Evolutionary conservation across 2,888 invertebrate species (phyloP).

Genomic region (Poecilus cupreus): DNA sequence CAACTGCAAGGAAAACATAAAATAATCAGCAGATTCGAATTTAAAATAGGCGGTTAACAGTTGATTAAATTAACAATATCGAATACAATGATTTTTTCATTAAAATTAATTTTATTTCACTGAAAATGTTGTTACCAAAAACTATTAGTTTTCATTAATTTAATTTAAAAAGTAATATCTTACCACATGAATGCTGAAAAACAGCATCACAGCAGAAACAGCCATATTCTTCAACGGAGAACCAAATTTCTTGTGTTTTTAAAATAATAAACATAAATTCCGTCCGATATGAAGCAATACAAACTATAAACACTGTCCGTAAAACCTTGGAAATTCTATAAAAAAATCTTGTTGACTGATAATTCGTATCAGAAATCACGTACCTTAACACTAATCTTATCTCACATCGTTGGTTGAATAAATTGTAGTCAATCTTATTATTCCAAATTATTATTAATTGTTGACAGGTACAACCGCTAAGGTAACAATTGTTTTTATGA

Average conservation of each 20-base stretch:
- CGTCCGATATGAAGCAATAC: background rate
- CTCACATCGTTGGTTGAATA: too few relatives aligned
- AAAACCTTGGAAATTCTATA: background rate
- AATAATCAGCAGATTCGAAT: too few relatives aligned
- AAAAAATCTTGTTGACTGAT: background rate
- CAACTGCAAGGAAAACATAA: background rate
- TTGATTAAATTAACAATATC: too few relatives aligned
- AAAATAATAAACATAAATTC: background rate
- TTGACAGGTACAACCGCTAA: too few relatives aligned
- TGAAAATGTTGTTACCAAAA: too few relatives aligned
- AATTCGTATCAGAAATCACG: conserved; percentile 6
- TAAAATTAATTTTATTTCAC: too few relatives aligned
- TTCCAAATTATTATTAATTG: too few relatives aligned
- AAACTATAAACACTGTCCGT: background rate
- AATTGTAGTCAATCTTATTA: too few relatives aligned
- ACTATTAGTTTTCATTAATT: background rate
- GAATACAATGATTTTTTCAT: too few relatives aligned
- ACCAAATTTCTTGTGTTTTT: background rate
- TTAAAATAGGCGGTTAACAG: background rate
- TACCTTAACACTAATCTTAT: background rate
- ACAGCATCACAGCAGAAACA: background rate
- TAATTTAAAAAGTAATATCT: too few relatives aligned
- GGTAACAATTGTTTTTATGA: too few relatives aligned
- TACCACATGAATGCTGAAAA: conserved; percentile 9
- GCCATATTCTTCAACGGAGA: background rate